phyloP scores from a whole-genome alignment of 2,797 vertebrate species.

The Calcarius lapponicus region DNA sequence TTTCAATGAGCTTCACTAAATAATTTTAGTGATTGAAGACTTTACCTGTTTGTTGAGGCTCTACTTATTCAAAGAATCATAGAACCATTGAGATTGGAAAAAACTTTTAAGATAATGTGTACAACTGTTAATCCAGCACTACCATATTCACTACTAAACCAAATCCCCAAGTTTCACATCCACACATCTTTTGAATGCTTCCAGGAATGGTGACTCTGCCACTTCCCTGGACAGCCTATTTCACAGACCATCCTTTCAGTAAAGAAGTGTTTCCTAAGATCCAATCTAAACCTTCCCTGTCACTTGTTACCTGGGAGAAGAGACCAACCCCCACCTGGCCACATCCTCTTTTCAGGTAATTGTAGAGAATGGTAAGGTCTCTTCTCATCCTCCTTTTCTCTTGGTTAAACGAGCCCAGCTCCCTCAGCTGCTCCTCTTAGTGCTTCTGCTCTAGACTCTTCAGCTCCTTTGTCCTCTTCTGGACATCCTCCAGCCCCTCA shows the following conservation, averaged over 20 bases:
- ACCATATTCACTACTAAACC: background rate
- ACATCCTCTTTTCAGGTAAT: background rate
- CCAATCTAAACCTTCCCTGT: background rate
- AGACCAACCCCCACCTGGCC: accelerated
- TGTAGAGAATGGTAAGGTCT: background rate
- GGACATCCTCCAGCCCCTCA: accelerated
- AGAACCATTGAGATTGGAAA: background rate
- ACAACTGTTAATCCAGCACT: background rate
- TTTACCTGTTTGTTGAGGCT: background rate
- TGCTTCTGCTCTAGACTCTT: background rate
- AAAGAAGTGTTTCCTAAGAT: background rate
- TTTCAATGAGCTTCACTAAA: background rate
- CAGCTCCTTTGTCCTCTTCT: background rate
- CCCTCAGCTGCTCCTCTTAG: background rate
- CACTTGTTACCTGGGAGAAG: background rate
- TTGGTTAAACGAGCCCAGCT: background rate
- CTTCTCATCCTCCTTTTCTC: background rate
- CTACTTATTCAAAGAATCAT: background rate
- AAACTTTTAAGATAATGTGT: background rate
- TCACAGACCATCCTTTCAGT: background rate
- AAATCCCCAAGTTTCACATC: background rate
- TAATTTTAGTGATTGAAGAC: background rate
- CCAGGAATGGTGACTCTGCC: background rate
- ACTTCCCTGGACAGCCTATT: background rate
- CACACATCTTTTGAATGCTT: background rate